Conservation (phyloP, 2,888 invertebrate species). For the Scrobipalpa costella region DNA sequence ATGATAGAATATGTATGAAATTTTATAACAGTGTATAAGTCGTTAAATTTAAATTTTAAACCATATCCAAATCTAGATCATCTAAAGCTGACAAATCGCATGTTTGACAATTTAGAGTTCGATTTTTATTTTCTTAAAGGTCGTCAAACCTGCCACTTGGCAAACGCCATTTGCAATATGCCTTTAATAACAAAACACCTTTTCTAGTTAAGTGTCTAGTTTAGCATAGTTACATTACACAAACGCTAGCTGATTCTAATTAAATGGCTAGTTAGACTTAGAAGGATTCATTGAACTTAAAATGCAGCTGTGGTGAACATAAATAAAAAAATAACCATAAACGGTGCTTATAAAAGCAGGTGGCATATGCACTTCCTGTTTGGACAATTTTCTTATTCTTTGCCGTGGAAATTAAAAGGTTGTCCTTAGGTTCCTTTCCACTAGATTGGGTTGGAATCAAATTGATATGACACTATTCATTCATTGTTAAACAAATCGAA, state of each 20-base stretch:
- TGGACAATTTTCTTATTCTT: slow-evolving; percentile 5
- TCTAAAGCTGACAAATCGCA: too few species aligned
- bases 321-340: neutral
- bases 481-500: too few species aligned
- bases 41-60: too few species aligned
- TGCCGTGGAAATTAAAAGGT: neutral
- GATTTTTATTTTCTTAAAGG: too few species aligned
- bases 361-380: slow-evolving; percentile 2
- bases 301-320: neutral
- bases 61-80: too few species aligned
- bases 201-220: neutral
- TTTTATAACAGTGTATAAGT: too few species aligned
- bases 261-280: slow-evolving; percentile 11
- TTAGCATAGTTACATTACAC: neutral
- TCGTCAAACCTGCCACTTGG: too few species aligned
- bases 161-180: too few species aligned
- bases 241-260: slow-evolving; percentile 8
- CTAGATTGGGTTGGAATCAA: neutral
- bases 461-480: neutral
- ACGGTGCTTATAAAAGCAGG: slow-evolving; percentile 12
- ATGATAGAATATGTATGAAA: too few species aligned
- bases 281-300: neutral
- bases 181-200: neutral
- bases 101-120: too few species aligned
- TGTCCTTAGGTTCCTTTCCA: neutral